These are phyloP conservation scores for Drosophila colorata DNA, from an alignment of 2,888 invertebrate genomes.

Conservation along the genomic window DNA sequence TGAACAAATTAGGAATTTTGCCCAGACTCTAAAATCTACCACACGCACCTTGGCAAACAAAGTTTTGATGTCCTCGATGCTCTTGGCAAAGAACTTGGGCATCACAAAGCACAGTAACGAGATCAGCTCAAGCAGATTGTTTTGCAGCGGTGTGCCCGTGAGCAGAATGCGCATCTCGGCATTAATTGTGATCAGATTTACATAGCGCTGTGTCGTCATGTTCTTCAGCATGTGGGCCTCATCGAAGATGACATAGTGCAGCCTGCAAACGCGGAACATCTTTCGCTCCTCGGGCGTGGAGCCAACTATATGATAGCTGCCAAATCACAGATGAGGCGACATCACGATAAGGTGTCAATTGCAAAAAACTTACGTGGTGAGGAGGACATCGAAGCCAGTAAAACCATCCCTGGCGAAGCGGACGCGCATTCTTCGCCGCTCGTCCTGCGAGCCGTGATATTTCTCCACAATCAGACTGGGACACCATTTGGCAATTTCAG, in stretches of 20 bases:
- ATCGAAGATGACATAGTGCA: slow-evolving; percentile 97
- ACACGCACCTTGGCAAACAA: slow-evolving; percentile 91
- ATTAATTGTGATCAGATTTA: slow-evolving; percentile 94
- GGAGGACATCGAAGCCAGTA: slow-evolving; percentile 91
- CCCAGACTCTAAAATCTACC: background rate
- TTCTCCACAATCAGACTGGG: slow-evolving; percentile 91
- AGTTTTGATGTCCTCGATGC: slow-evolving; percentile 94
- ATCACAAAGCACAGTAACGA: slow-evolving; percentile 97
- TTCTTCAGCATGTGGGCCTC: slow-evolving; percentile 99
- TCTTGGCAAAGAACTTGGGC: slow-evolving; percentile 96
- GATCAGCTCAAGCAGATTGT: slow-evolving; percentile 97
- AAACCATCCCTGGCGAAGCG: slow-evolving; percentile 91
- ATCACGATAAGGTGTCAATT: background rate
- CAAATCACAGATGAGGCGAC: slow-evolving; percentile 11
- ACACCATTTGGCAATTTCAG: slow-evolving; percentile 92
- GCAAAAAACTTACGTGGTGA: slow-evolving; percentile 91
- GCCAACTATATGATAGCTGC: slow-evolving; percentile 85
- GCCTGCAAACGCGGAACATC: slow-evolving; percentile 94
- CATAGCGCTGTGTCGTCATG: slow-evolving; percentile 96
- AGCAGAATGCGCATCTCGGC: slow-evolving; percentile 94
- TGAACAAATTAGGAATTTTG: background rate
- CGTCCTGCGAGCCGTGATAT: slow-evolving; percentile 95
- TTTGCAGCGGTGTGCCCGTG: slow-evolving; percentile 98
- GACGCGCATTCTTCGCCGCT: slow-evolving; percentile 91
- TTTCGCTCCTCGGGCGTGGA: slow-evolving; percentile 95